Conservation (phyloP, 2,113 vertebrate genomes). For the Leptobrachium leishanense region DNA sequence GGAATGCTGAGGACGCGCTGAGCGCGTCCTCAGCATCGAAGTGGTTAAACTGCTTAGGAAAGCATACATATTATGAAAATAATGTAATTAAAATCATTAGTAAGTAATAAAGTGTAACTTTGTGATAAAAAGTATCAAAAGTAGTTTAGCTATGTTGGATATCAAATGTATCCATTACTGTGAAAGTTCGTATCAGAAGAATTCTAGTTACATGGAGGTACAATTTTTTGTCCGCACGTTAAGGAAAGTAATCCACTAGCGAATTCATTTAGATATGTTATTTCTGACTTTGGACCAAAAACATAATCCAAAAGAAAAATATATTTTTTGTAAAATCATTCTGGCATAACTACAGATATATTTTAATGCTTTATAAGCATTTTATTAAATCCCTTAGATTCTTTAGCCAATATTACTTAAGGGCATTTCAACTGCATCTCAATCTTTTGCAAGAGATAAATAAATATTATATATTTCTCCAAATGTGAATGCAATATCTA, state of each 20-base stretch:
- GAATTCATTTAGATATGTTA: not conserved
- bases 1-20: too few species aligned
- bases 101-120: too few species aligned
- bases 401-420: not conserved
- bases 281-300: slow-evolving; percentile 3
- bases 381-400: not conserved
- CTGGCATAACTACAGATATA: not conserved
- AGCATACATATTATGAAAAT: too few species aligned
- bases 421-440: not conserved
- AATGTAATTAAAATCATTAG: too few species aligned
- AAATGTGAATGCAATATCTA: too few species aligned
- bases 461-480: not conserved
- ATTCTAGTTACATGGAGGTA: slow-evolving; percentile 1
- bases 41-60: too few species aligned
- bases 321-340: slow-evolving; percentile 16
- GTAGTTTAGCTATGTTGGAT: not conserved
- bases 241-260: not conserved
- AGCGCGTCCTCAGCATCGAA: too few species aligned
- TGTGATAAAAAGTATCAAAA: not conserved
- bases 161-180: not conserved
- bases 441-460: not conserved
- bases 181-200: not conserved
- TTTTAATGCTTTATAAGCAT: not conserved
- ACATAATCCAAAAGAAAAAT: not conserved
- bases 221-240: not conserved